Percentiles rank a stretch among this genome's conserved stretches.
Evolutionary conservation across 2,888 invertebrate species (phyloP).

Genomic region (Caenorhabditis japonica): DNA sequence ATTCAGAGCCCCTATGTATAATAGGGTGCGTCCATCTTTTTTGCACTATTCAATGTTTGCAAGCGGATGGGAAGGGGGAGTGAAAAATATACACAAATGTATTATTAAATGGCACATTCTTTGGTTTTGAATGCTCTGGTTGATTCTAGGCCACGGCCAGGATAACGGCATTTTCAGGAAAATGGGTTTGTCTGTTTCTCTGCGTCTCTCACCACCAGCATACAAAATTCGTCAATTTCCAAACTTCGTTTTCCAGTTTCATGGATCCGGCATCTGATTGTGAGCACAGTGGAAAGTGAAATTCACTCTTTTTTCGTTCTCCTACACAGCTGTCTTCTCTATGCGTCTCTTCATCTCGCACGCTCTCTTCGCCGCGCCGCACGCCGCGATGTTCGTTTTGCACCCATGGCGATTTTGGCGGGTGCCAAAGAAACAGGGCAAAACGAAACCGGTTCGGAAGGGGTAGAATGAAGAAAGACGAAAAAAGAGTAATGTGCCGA

Average conservation of each 20-base stretch:
- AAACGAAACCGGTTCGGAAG: constrained; percentile 18
- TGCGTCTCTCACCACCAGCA: too few species aligned
- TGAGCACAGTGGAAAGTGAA: too few species aligned
- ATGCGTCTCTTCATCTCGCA: constrained; percentile 31
- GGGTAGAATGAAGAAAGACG: neutral
- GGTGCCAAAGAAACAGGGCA: constrained; percentile 3
- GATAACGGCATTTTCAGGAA: too few species aligned
- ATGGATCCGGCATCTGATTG: too few species aligned
- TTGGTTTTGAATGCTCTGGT: constrained; percentile 11
- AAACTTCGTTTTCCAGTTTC: too few species aligned
- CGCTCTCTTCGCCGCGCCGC: constrained; percentile 1
- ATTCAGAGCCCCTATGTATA: constrained; percentile 42
- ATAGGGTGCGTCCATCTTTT: constrained; percentile 37
- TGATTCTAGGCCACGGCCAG: too few species aligned
- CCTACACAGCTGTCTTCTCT: constrained; percentile 21
- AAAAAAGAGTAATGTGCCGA: constrained; percentile 25
- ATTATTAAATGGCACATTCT: neutral
- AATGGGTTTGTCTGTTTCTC: too few species aligned
- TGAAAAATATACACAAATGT: neutral
- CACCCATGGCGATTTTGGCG: constrained; percentile 39
- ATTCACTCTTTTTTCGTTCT: neutral
- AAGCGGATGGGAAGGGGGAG: constrained; percentile 1
- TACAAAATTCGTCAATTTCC: too few species aligned
- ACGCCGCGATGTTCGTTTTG: constrained; percentile 33
- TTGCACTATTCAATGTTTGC: constrained; percentile 28